Base-by-base conservation (phyloP, 2,888 invertebrate genomes). In the Panorpa germanica region DNA sequence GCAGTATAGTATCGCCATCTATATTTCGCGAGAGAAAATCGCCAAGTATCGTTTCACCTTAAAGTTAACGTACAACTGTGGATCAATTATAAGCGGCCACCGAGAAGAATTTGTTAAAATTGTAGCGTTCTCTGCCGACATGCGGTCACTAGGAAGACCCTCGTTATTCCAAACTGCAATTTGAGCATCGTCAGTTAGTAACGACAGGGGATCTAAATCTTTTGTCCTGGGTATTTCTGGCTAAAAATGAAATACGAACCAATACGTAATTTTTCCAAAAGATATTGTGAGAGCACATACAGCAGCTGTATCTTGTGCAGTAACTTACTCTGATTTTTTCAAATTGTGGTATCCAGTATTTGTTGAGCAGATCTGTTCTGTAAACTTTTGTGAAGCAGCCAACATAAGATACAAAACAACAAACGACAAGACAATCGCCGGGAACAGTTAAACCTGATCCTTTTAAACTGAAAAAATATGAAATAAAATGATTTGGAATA, bases 81-180 rank as follows among this genome's bases (percentile, higher is more conserved):
- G 91, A 57, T 93, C 93, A 40, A 93, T 90, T 70, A 93, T 85
- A 11, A 93, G 59, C 0, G 93, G 91, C 85, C 91, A 93, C 15
- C 91, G 62, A 22, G 85, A 74, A 0, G 88, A 88, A 51, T 78
- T 82, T 11, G 75, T 74, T 30, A 93, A 62, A 40, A 93, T 90
- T 11, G 83, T 82, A 4, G 91, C 93, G 52, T 93, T 93, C 53
- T 93, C 91, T 0, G 85, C 66, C 5, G 91, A 91, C 88, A 91
- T 91, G 28, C 78, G 63, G 50, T 93, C 93, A 29, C 75, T 77
- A 4, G 93, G 93, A 27, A 95, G 55, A 0, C 78, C 90, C 52
- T 88, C 85, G 48, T 93, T 93, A 49, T 91, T 90, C 93, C 93
- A 95, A 31, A 69, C 63, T 0, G 93, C 93, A 34, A 93, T 71